Base-by-base conservation (phyloP, 2,797 vertebrate species). In the Chelonia mydas region DNA sequence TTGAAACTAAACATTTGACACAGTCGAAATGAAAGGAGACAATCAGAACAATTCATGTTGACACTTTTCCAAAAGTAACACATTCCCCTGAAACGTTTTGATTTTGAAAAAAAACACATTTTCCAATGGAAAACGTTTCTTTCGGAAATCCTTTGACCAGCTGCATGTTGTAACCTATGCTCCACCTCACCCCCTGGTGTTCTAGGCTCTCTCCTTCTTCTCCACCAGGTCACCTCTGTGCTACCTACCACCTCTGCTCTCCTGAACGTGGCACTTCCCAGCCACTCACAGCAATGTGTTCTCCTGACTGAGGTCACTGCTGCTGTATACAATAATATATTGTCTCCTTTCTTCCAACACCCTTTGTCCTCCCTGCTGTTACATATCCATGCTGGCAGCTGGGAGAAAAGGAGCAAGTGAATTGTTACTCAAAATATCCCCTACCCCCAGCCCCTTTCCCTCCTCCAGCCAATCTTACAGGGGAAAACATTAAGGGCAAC, bases 401-500 rank as follows among this genome's bases (percentile, higher is more conserved):
- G 21, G 33, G 78, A n/a, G 21, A 53, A 25, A 33, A 80, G 50
- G 33, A n/a, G 5, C 50, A 37, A 37, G 11, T 53, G 19, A 54
- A 53, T 53, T 23, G 33, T 41, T 47, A 7, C 37, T 21, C 15
- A 11, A 13, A 57, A 3, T 6, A 47, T 19, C 8, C 7, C 19
- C 10, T 8, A 47, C 8, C 47, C 47, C 47, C 47, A 7, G 2
- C 47, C 5, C 7, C 45, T 15, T 77, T 77, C 19, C 45, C 7
- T 83, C 8, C 45, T 81, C n/a, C n/a, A 55, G 23, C 21, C n/a
- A 25, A 7, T 25, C n/a, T 76, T 53, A 17, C 31, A 37, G 5
- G 51, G 53, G 51, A 47, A 76, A 55, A 6, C 0, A 0, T 1
- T 12, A 5, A 57, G 77, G 6, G 13, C n/a, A 33, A 25, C 72